Evolutionary conservation across 2,797 vertebrate genomes (phyloP).

Genomic region (Propithecus perrieri): DNA sequence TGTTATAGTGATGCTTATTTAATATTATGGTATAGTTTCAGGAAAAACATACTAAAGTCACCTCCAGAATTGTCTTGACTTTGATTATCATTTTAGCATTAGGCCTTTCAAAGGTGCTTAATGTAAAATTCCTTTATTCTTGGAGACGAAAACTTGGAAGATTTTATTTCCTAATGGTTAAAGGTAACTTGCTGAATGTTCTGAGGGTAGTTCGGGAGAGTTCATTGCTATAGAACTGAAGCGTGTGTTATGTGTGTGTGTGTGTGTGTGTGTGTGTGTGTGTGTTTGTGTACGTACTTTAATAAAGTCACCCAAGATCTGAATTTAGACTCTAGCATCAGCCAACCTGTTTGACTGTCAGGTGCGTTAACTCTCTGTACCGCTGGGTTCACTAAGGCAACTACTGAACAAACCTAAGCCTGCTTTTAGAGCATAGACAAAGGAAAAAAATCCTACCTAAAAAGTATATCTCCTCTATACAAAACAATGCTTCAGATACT

Average conservation of each 20-base stretch:
- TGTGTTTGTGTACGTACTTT: neutral
- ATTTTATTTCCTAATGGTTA: neutral
- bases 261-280: neutral
- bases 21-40: neutral
- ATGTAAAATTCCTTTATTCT: conserved; percentile 15
- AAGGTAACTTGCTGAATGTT: neutral
- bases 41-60: neutral
- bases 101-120: conserved; percentile 17
- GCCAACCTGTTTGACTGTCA: neutral
- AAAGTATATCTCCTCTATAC: neutral
- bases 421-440: neutral
- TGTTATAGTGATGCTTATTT: neutral
- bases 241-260: neutral
- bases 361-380: neutral
- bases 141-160: neutral
- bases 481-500: neutral
- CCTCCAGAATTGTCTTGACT: conserved; percentile 3
- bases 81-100: neutral
- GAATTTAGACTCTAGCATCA: neutral
- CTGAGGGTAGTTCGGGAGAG: neutral
- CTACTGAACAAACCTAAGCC: neutral
- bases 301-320: neutral
- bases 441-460: neutral
- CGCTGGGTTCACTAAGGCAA: neutral
- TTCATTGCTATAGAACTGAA: neutral